These are phyloP conservation scores for Mesaphorura yosii DNA, from an alignment of 1,140 invertebrate species.

Conservation along the genomic window DNA sequence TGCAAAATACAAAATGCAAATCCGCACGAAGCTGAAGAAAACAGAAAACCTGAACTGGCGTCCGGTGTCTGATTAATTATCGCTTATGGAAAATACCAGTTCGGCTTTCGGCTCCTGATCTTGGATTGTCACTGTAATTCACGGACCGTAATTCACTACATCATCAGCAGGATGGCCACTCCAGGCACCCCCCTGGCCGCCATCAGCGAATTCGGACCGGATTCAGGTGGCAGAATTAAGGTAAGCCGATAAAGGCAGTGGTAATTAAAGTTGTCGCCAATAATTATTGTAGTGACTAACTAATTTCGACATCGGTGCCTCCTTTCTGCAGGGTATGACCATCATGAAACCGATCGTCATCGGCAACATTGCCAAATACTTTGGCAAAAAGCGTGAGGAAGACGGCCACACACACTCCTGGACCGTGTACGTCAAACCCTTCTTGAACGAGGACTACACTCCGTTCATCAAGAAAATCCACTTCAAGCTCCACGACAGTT, in stretches of 20 bases:
- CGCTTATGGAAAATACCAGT: too few relatives aligned
- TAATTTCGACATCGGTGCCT: constrained; percentile 3
- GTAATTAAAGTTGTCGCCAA: constrained; percentile 12
- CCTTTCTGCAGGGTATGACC: constrained; percentile 58
- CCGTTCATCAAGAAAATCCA: constrained; percentile 91
- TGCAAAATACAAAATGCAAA: too few relatives aligned
- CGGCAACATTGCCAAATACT: constrained; percentile 88
- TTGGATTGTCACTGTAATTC: too few relatives aligned
- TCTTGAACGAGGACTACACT: constrained; percentile 86
- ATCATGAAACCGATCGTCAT: constrained; percentile 95
- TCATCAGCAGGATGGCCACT: not conserved
- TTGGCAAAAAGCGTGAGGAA: constrained; percentile 94
- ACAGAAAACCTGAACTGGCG: too few relatives aligned
- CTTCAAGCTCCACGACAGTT: constrained; percentile 96
- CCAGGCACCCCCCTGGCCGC: constrained; percentile 34
- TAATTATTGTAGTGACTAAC: not conserved
- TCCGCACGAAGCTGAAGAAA: too few relatives aligned
- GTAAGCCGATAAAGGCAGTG: too few relatives aligned
- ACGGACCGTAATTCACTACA: too few relatives aligned
- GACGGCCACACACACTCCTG: constrained; percentile 98
- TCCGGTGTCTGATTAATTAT: too few relatives aligned
- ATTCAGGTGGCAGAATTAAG: constrained; percentile 66
- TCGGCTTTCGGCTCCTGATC: too few relatives aligned
- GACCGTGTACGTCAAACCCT: constrained; percentile 96
- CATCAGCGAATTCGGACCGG: constrained; percentile 63